phyloP scores from a whole-genome alignment of 1,140 invertebrate genomes.

The Eurosta solidaginis region DNA sequence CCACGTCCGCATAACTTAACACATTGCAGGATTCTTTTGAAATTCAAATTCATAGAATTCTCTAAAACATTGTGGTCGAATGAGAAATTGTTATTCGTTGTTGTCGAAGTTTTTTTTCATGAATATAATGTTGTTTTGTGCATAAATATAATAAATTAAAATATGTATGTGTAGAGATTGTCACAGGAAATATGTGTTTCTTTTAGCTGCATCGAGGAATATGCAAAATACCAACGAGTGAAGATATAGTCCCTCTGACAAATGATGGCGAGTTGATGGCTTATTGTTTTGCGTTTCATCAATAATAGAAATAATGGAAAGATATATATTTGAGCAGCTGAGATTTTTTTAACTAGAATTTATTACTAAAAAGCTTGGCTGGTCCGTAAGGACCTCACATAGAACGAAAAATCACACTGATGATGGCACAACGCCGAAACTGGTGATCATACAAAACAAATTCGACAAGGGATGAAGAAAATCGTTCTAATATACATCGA shows the following conservation, averaged over 20 bases:
- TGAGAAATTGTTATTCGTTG: slow-evolving; percentile 12
- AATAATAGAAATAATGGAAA: neutral
- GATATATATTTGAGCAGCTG: neutral
- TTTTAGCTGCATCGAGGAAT: neutral
- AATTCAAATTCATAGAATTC: slow-evolving; percentile 28
- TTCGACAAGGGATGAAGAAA: no score
- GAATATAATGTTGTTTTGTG: neutral
- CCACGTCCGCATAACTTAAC: slow-evolving; percentile 27
- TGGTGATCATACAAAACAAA: no score
- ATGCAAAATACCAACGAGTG: neutral
- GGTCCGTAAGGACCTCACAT: no score
- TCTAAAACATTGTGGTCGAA: slow-evolving; percentile 7
- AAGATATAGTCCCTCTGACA: neutral
- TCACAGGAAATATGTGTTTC: neutral
- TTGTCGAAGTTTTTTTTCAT: neutral
- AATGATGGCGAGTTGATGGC: slow-evolving; percentile 22
- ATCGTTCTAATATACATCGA: no score
- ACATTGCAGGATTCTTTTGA: slow-evolving; percentile 25
- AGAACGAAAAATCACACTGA: no score
- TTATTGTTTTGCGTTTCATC: neutral
- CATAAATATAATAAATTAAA: neutral
- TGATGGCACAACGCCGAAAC: no score
- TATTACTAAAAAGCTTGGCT: no score
- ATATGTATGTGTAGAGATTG: neutral
- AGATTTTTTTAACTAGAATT: neutral